These are phyloP conservation scores for Epinephelus awoara DNA, from an alignment of 2,797 vertebrate genomes.

Conservation along the genomic window DNA sequence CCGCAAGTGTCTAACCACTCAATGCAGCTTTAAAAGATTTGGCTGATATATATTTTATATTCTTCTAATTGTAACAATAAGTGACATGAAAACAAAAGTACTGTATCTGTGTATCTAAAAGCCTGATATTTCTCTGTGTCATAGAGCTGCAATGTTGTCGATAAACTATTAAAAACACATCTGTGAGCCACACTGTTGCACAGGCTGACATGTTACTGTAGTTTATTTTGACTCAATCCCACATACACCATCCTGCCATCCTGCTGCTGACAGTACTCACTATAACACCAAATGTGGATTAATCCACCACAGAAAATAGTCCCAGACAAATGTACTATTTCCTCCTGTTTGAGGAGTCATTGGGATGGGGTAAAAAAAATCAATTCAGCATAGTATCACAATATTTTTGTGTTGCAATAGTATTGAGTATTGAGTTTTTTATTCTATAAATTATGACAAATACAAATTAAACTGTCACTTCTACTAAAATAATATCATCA, in stretches of 20 bases:
- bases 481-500: no score
- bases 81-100: not conserved
- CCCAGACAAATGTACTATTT: not conserved
- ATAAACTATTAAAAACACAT: not conserved
- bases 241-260: not conserved
- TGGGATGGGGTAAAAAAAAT: no score
- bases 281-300: not conserved
- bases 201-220: not conserved
- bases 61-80: not conserved
- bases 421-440: no score
- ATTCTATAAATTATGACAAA: no score
- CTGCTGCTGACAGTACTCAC: not conserved
- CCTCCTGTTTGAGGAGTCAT: not conserved
- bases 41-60: not conserved
- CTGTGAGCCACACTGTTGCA: not conserved
- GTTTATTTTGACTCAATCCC: not conserved
- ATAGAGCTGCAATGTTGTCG: no score
- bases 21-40: not conserved
- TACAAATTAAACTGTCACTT: no score
- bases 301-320: not conserved
- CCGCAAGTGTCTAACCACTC: not conserved
- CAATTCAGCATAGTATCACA: no score
- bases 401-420: no score
- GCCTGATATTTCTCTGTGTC: not conserved
- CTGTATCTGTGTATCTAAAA: no score